These are phyloP conservation scores for Acestrorhynchus altus DNA, from an alignment of 2,797 vertebrate species.

Conservation along the genomic window DNA sequence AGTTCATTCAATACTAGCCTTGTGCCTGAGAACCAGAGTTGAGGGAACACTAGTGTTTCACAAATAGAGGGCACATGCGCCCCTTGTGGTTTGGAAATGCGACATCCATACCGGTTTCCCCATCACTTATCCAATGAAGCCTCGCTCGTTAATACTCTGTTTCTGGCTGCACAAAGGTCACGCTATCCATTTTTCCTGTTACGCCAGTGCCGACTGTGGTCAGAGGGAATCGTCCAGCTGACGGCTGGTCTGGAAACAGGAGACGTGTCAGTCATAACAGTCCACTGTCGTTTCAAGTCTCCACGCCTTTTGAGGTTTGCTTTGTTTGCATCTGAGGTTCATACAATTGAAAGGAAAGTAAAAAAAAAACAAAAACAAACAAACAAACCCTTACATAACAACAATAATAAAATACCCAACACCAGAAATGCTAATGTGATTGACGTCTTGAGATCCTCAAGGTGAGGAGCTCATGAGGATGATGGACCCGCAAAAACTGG, in stretches of 20 bases:
- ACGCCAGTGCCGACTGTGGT: slow-evolving; percentile 63
- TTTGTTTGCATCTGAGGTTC: slow-evolving; percentile 72
- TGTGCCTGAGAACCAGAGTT: slow-evolving; percentile 41
- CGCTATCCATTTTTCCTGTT: slow-evolving; percentile 50
- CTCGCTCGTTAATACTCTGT: slow-evolving; percentile 45
- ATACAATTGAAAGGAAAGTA: slow-evolving; percentile 38
- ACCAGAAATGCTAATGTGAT: slow-evolving; percentile 41
- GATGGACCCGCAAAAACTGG: slow-evolving; percentile 45
- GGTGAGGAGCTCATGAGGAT: slow-evolving; percentile 42
- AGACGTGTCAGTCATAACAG: slow-evolving; percentile 37
- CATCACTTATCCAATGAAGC: slow-evolving; percentile 26
- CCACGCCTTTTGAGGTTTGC: slow-evolving; percentile 72
- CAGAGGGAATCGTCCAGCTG: slow-evolving; percentile 67
- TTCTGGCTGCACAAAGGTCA: slow-evolving; percentile 39
- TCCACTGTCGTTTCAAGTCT: slow-evolving; percentile 46
- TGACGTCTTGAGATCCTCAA: slow-evolving; percentile 41
- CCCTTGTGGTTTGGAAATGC: slow-evolving; percentile 30
- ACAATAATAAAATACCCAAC: neutral
- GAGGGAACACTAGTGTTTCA: slow-evolving; percentile 33
- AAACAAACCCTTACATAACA: neutral
- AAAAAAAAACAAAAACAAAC: slow-evolving; percentile 16
- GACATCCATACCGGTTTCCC: slow-evolving; percentile 31
- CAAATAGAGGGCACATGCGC: slow-evolving; percentile 44
- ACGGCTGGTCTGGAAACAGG: slow-evolving; percentile 36
- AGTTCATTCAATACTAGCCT: slow-evolving; percentile 55